A percentile compares a stretch with the other conserved stretches of the same genome.
These are phyloP conservation scores for Gnathonemus echidnorhynchus DNA, from an alignment of 2,113 vertebrate species.

Conservation along the genomic window DNA sequence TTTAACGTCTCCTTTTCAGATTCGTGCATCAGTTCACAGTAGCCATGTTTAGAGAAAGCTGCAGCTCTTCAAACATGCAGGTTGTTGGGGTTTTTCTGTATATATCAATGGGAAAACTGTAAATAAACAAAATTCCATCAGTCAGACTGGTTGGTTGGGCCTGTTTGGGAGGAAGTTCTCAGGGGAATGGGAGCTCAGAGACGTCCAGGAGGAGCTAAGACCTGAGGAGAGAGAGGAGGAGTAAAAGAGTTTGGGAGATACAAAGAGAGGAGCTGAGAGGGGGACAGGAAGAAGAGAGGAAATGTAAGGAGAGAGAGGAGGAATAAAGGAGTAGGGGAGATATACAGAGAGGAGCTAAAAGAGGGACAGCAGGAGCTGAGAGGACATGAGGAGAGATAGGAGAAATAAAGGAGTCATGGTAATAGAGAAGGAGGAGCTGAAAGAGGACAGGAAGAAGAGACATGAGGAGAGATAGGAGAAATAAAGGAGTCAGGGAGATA, in stretches of 20 bases:
- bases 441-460: neutral
- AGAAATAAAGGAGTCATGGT: neutral
- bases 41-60: neutral
- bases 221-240: neutral
- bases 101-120: conserved; percentile 29
- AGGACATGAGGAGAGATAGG: neutral
- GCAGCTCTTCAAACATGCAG: neutral
- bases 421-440: neutral
- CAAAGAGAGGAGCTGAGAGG: neutral
- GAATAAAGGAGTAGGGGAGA: neutral
- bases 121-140: conserved; percentile 28
- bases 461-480: neutral
- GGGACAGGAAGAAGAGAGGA: neutral
- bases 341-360: neutral
- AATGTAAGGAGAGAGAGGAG: neutral
- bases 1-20: neutral
- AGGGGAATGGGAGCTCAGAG: neutral
- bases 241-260: neutral
- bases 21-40: neutral
- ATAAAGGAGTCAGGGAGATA: neutral
- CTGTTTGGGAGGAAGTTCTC: neutral
- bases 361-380: conserved; percentile 4
- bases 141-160: neutral
- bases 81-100: neutral
- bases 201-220: neutral